Percentiles rank a stretch among this genome's conserved stretches.
Conservation (phyloP, 2,113 vertebrate genomes). For the Rhea pennata region DNA sequence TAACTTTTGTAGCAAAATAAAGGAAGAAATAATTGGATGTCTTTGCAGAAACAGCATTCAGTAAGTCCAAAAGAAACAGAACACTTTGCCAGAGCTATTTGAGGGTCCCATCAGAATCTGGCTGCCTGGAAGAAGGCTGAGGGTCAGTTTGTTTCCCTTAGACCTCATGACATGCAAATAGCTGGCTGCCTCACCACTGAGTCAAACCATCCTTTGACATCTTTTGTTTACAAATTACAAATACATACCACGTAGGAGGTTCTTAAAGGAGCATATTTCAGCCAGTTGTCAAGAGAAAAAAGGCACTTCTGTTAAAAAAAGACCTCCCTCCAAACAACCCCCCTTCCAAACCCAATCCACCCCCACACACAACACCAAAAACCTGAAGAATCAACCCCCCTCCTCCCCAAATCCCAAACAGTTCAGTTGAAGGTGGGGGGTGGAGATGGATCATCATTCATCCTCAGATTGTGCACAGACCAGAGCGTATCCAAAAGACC, state of each 20-base stretch:
- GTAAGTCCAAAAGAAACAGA: constrained; percentile 65
- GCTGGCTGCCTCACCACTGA: constrained; percentile 58
- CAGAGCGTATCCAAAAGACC: neutral
- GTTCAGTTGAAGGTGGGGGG: neutral
- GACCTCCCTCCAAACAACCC: too few relatives aligned
- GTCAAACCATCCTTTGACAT: constrained; percentile 63
- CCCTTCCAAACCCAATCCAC: too few relatives aligned
- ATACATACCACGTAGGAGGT: constrained; percentile 40
- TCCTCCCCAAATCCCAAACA: neutral
- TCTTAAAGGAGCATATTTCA: constrained; percentile 65
- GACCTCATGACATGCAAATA: constrained; percentile 62
- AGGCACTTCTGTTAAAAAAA: neutral
- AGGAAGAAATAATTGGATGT: constrained; percentile 1
- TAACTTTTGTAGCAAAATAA: constrained; percentile 44
- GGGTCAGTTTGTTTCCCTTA: constrained; percentile 69
- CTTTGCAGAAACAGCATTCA: constrained; percentile 41
- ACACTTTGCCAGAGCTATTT: constrained; percentile 39
- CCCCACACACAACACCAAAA: neutral
- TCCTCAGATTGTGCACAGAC: neutral
- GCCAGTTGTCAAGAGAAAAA: constrained; percentile 3
- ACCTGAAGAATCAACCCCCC: neutral
- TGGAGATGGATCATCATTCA: neutral
- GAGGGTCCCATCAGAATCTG: constrained; percentile 58
- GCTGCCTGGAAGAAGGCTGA: constrained; percentile 54
- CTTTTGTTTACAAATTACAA: constrained; percentile 53